Evolutionary conservation across 2,797 vertebrate genomes (phyloP).

Genomic region (Falco novaeseelandiae): DNA sequence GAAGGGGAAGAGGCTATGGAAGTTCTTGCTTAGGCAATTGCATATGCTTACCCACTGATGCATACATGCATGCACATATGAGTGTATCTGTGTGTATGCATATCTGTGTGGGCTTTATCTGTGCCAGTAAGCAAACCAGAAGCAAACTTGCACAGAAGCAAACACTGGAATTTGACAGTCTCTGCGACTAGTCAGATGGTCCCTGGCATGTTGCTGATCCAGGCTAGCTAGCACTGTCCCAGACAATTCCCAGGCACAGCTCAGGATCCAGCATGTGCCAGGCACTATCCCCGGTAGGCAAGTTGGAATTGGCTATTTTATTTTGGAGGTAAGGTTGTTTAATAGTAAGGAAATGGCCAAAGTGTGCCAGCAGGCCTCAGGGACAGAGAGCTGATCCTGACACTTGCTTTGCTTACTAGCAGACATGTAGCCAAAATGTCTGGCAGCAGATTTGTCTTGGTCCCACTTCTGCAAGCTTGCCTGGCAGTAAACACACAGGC

Average conservation of each 20-base stretch:
- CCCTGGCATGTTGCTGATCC: neutral
- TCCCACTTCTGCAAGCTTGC: neutral
- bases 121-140: neutral
- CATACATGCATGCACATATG: fast-evolving
- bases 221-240: neutral
- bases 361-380: slow-evolving; percentile 3
- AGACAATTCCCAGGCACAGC: neutral
- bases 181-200: neutral
- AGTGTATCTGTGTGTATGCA: neutral
- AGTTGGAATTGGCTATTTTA: neutral
- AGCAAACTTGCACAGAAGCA: neutral
- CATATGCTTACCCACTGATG: neutral
- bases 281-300: neutral
- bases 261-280: neutral
- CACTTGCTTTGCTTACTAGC: neutral
- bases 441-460: slow-evolving; percentile 1
- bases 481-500: neutral
- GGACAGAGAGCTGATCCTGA: neutral
- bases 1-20: neutral
- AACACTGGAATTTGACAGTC: neutral
- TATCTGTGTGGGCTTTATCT: neutral
- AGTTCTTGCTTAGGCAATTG: neutral
- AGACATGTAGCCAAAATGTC: neutral
- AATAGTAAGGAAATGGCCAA: neutral
- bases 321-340: neutral